These are phyloP conservation scores for Antennarius maculatus DNA, from an alignment of 2,797 vertebrate genomes.

Conservation along the genomic window DNA sequence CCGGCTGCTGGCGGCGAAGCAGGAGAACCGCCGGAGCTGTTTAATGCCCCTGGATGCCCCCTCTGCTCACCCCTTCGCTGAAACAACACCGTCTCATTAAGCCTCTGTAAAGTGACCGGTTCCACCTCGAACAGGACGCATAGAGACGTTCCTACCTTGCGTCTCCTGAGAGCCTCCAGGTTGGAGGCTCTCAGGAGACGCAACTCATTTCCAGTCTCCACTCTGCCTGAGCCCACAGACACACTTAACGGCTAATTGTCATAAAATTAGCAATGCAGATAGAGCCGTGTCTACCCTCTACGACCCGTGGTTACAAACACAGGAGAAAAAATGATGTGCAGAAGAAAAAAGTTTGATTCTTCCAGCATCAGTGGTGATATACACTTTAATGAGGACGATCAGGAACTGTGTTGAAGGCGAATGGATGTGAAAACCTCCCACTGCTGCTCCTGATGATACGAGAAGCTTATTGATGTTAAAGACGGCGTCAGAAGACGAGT, in stretches of 20 bases:
- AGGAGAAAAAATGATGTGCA: not conserved
- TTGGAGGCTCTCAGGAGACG: not conserved
- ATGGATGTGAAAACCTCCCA: not conserved
- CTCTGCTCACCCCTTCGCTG: no score
- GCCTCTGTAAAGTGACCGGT: no score
- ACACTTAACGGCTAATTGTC: conserved; percentile 19
- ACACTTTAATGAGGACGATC: conserved; percentile 46
- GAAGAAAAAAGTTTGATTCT: conserved; percentile 1
- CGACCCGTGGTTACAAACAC: conserved; percentile 12
- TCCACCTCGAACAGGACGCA: no score
- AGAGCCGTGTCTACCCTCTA: conserved; percentile 6
- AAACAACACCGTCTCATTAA: no score
- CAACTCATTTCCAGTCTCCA: not conserved
- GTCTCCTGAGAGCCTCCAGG: no score
- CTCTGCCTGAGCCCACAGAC: conserved; percentile 7
- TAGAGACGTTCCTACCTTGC: no score
- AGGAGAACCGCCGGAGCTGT: conserved; percentile 25
- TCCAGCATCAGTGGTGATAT: conserved; percentile 29
- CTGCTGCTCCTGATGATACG: not conserved
- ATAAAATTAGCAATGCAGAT: conserved; percentile 43
- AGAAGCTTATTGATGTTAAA: not conserved
- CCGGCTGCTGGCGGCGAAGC: conserved; percentile 15
- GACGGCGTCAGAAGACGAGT: not conserved
- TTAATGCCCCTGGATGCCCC: no score
- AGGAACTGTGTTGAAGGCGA: conserved; percentile 13